Conservation (phyloP, 2,888 invertebrate species). For the Andrena minutula region DNA sequence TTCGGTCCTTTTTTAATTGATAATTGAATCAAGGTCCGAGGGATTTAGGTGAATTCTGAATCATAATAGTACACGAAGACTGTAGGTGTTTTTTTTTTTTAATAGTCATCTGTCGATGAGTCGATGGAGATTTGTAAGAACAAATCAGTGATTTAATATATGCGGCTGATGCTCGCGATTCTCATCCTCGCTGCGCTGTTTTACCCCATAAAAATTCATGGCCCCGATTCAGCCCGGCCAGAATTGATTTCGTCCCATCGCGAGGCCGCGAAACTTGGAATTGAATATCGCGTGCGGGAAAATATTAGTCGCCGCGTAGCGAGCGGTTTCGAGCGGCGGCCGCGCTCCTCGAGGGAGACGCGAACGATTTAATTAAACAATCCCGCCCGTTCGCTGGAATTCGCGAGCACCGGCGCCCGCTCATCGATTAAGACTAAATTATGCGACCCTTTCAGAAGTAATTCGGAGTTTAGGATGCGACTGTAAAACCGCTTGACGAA, state of each 20-base stretch:
- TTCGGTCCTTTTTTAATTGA: neutral
- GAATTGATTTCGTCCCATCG: constrained; percentile 37
- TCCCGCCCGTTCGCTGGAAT: constrained; percentile 39
- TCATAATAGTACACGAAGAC: no score
- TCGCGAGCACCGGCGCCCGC: constrained; percentile 23
- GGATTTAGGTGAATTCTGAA: no score
- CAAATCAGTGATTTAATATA: neutral
- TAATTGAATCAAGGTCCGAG: no score
- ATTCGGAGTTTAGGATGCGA: constrained; percentile 64
- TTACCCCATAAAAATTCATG: constrained; percentile 46
- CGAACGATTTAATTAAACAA: constrained; percentile 63
- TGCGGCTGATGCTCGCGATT: neutral
- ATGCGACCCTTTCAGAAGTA: constrained; percentile 62
- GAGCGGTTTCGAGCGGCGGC: neutral
- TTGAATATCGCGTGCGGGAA: constrained; percentile 46
- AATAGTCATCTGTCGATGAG: no score
- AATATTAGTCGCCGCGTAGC: constrained; percentile 31
- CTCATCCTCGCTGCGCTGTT: neutral
- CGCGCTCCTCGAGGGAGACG: constrained; percentile 22
- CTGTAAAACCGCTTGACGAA: constrained; percentile 68
- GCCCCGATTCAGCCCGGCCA: neutral
- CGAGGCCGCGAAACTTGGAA: constrained; percentile 43
- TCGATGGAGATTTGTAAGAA: neutral
- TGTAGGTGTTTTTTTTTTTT: no score
- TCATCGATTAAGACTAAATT: constrained; percentile 69